Base-by-base conservation (phyloP, 2,888 invertebrate species). In the Poecilus cupreus region DNA sequence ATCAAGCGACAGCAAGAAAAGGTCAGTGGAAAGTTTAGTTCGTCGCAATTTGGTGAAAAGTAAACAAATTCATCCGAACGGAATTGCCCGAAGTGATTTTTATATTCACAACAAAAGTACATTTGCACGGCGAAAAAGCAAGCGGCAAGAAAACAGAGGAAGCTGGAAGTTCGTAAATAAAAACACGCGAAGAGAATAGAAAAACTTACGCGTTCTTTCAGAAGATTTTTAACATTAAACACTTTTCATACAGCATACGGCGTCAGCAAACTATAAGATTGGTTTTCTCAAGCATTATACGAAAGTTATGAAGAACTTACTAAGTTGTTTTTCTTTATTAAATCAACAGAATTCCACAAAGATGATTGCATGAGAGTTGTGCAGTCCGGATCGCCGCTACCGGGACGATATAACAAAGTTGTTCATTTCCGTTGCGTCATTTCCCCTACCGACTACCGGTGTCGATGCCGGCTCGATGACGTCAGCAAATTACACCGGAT, bases 401-500 rank as follows among this genome's bases (percentile, higher is more conserved):
- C 32, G 8, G 70, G 37, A 39, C 16, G 57, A 79, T 70, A 70
- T 79, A 79, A 79, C 79, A 79, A 79, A 79, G 51, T 79, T 70
- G 79, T 79, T 79, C 79, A 79, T 79, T 68, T 79, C 79, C 79
- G 68, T 20, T 79, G 68, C 79, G 79, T 79, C 79, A 70, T 79
- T 68, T 77, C 49, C 79, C 51, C 72, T 20, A 8, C 46, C 72
- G 72, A 72, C 72, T 49, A 49, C 79, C 79, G 79, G 79, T 79
- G 79, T 79, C 70, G 79, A 79, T 79, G 79, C 68, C 51, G 79
- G 60, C 46, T 78, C 78, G 68, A 78, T 78, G 78, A 78, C 78
- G 78, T 79, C 70, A 79, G 79, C 70, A 79, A 79, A 79, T 79
- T 79, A 70, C 70, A 70, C 79, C 79, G 79, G 79, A 79, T 70